These are phyloP conservation scores for Moxostoma hubbsi DNA, from an alignment of 2,797 vertebrate species.

Conservation along the genomic window DNA sequence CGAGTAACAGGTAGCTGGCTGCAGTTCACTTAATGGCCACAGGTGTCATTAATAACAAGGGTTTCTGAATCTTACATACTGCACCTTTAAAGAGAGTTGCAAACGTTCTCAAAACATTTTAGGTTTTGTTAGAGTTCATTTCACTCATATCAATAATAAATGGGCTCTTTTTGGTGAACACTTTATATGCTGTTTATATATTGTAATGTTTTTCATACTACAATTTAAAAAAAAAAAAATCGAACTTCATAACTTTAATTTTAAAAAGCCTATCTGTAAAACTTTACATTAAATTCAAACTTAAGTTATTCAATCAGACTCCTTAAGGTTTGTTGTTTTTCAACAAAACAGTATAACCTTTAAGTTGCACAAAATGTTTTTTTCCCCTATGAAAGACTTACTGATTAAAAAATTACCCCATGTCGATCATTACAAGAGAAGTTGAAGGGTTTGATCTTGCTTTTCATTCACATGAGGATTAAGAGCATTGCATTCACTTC, in stretches of 20 bases:
- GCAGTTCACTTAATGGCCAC: too few species aligned
- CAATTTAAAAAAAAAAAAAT: too few species aligned
- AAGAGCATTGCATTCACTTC: slow-evolving; percentile 2
- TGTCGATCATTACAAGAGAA: slow-evolving; percentile 9
- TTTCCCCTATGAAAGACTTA: slow-evolving; percentile 1
- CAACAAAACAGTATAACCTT: background rate
- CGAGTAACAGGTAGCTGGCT: too few species aligned
- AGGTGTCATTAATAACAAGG: too few species aligned
- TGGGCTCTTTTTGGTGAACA: background rate
- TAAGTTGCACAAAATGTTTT: background rate
- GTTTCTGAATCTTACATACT: too few species aligned
- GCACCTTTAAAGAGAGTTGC: slow-evolving; percentile 55
- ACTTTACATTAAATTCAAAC: too few species aligned
- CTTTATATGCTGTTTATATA: background rate
- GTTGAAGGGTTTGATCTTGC: slow-evolving; percentile 29
- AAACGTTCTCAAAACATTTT: slow-evolving; percentile 65
- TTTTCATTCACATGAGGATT: slow-evolving; percentile 28
- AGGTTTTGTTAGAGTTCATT: slow-evolving; percentile 65
- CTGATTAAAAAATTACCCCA: slow-evolving; percentile 11
- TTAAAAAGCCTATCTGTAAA: too few species aligned
- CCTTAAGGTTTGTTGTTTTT: background rate
- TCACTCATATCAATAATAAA: slow-evolving; percentile 26
- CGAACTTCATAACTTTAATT: background rate
- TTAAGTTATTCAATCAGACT: too few species aligned
- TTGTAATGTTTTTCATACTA: background rate